Evolutionary conservation across 2,113 vertebrate genomes (phyloP), one percentile per base, ranked within the genome.

Genomic region (Gobius niger): DNA sequence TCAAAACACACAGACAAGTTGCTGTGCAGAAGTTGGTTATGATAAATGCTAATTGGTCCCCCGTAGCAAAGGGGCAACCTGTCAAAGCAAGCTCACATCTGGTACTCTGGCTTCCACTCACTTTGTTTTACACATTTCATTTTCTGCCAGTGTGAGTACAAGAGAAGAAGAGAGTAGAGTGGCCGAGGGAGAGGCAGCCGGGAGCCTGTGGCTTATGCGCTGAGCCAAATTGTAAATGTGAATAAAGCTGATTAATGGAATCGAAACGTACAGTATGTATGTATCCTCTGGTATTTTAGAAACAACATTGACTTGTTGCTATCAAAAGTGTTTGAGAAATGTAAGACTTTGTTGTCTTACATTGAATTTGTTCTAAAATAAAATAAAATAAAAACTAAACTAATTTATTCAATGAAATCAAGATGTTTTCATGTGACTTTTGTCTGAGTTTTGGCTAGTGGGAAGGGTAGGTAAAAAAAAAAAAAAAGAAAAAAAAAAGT

Each of bases 31-130:
- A 80, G 76, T 65, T 65, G 65, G 60, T 76, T 54, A 65, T 86
- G 81, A 88, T 76, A 79, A 86, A 84, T 81, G 72, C 75, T 86
- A 86, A 90, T 83, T 88, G 80, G 79, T 80, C 83, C 79, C 70
- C 51, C 78, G 73, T 80, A 88, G 66, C 81, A 87, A 72, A 44
- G 14, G 81, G 73, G 61, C 80, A 88, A 80, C 87, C 77, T 87
- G 84, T 89, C 80, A 78, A 82, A 78, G 64, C 67, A 24, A 51
- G 63, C 61, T 71, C 62, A 83, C 85, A 88, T 87, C 86, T 90
- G 87, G 86, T 70, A 66, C 75, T 79, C 62, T 52, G 6, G 16
- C 47, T 64, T 59, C 66, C 63, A 16, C 60, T 67, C 57, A 34
- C 56, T 76, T 53, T 57, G 76, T 80, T 78, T 84, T 47, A 13